Evolutionary conservation across 2,797 vertebrate species (phyloP).

Genomic region (Sebastes miniatus): DNA sequence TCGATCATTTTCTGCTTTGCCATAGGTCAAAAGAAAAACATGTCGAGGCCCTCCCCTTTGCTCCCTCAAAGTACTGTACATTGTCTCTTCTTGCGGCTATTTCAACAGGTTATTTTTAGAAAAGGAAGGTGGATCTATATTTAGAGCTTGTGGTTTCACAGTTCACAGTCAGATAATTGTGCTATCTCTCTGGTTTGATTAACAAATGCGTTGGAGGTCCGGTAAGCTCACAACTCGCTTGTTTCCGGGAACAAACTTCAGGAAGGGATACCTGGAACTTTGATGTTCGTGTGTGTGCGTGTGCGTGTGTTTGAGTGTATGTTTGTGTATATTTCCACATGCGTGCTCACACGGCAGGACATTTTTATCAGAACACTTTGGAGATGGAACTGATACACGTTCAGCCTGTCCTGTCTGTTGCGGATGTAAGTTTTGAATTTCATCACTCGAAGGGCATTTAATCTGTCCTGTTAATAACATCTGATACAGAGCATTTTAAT

Average conservation of each 20-base stretch:
- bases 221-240: neutral
- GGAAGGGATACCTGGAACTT: conserved; percentile 36
- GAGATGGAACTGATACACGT: conserved; percentile 41
- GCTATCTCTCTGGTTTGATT: conserved; percentile 54
- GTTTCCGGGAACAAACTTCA: conserved; percentile 46
- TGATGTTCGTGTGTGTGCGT: neutral
- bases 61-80: conserved; percentile 35
- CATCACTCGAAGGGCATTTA: conserved; percentile 6
- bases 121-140: conserved; percentile 15
- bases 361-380: conserved; percentile 18
- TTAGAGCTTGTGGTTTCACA: conserved; percentile 12
- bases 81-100: conserved; percentile 5
- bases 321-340: conserved; percentile 13
- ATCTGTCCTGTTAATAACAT: neutral
- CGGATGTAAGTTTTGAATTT: conserved; percentile 4
- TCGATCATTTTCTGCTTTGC: conserved; percentile 63
- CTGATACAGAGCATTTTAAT: neutral
- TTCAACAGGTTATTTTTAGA: conserved; percentile 55
- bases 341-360: neutral
- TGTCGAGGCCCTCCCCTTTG: conserved; percentile 13
- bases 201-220: conserved; percentile 41
- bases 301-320: neutral
- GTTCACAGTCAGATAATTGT: conserved; percentile 6
- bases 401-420: neutral
- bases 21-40: conserved; percentile 74